Base-by-base conservation (phyloP, 2,113 vertebrate genomes). In the Sinosuthora webbiana region DNA sequence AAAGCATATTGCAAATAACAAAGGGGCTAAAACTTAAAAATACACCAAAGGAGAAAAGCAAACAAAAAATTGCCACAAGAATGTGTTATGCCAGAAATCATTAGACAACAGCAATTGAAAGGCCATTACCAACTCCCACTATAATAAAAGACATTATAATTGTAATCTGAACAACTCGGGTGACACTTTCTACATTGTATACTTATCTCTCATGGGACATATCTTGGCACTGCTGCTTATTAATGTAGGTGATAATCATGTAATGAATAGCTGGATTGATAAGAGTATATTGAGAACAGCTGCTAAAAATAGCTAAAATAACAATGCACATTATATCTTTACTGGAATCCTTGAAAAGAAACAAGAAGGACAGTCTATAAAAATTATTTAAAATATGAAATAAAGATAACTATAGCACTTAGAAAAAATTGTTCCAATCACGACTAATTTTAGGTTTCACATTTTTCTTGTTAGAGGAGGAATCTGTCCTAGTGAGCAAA, bases 81-180 rank as follows among this genome's bases (percentile, higher is more conserved):
- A 87, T 80, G 24, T 76, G 94, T 94, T 80, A 90, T 94, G 87
- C 87, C 93, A 94, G 74, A 94, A 95, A 95, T 96, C 94, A 60
- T 95, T 95, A 94, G 92, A 62, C 55, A 93, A 95, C 55, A 87
- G 70, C 89, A 91, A 94, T 74, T 93, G 87, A 95, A 95, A 91
- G 93, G 89, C 74, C 55, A 76, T 94, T 96, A 96, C 70, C 50
- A 90, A 65, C 81, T 95, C 63, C 83, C 82, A 84, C 87, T 91
- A 73, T 91, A 91, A 95, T 95, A 91, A 95, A 93, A 95, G 70
- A 70, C 78, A 55, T 70, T 76, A 77, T 93, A 94, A 91, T 94
- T 87, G 63, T 71, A 91, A 39, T 83, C 44, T 74, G 91, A 94
- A 69, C 85, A 90, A 47, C 75, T 64, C 15, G 82, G 35, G 39